Conservation (phyloP, 1,140 invertebrate genomes). For the Drosophila tropicalis region DNA sequence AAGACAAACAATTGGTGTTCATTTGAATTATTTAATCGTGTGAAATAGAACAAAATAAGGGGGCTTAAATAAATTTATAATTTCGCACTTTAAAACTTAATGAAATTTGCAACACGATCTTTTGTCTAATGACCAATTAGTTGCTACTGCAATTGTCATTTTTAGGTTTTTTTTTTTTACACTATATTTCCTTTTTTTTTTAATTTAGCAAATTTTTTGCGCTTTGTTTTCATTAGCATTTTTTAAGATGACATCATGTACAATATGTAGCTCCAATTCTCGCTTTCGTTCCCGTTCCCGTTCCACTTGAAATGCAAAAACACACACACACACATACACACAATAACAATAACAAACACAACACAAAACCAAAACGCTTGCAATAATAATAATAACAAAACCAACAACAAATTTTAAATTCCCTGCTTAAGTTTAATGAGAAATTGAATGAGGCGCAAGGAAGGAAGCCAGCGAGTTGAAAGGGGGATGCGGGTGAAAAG, state of each 20-base stretch:
- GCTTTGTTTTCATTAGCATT: constrained; percentile 9
- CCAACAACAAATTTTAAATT: constrained; percentile 49
- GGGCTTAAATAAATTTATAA: no score
- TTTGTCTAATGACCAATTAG: background rate
- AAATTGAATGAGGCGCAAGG: constrained; percentile 35
- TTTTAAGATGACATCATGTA: constrained; percentile 12
- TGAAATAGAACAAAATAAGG: no score
- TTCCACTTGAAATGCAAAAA: constrained; percentile 61
- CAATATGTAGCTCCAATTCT: constrained; percentile 7
- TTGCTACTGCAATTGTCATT: background rate
- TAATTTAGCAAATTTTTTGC: background rate
- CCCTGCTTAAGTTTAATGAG: constrained; percentile 60
- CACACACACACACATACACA: constrained; percentile 16
- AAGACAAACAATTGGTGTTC: no score
- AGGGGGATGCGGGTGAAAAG: background rate
- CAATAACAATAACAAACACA: background rate
- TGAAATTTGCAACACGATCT: no score
- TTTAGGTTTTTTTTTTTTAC: background rate
- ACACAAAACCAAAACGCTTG: constrained; percentile 42
- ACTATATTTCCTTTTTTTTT: background rate
- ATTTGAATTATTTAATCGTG: no score
- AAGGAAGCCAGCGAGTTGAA: no score
- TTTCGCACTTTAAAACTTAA: no score
- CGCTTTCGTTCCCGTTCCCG: constrained; percentile 22
- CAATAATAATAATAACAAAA: constrained; percentile 46